Evolutionary conservation across 2,797 vertebrate genomes (phyloP).

Genomic region (Stomatorhinus walkeri): DNA sequence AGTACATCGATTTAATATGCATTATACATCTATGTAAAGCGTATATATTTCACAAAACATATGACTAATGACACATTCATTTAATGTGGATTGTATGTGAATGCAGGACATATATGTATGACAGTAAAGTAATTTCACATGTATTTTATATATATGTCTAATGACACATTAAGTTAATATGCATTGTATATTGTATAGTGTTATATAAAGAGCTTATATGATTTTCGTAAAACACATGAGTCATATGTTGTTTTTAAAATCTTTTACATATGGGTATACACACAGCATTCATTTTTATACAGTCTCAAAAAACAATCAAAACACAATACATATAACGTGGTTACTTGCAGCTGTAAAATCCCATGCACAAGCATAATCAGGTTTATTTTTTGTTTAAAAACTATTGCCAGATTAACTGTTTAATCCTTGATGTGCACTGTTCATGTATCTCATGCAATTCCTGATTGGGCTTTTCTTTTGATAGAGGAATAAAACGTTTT

Average conservation of each 20-base stretch:
- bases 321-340: neutral
- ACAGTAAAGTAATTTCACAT: neutral
- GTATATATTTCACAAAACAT: too few relatives aligned
- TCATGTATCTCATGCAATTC: neutral
- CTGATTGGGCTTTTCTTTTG: neutral
- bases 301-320: neutral
- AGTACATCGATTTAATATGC: neutral
- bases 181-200: neutral
- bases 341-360: neutral
- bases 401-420: neutral
- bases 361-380: neutral
- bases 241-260: neutral
- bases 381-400: neutral
- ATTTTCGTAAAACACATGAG: neutral
- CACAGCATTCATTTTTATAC: neutral
- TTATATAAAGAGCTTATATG: neutral
- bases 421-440: neutral
- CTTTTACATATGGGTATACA: neutral
- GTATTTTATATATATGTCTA: neutral
- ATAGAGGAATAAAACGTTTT: neutral
- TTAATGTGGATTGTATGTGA: neutral
- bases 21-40: neutral
- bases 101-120: neutral
- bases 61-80: neutral
- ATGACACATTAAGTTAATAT: neutral